A percentile compares a stretch with the other conserved stretches of the same genome.
Evolutionary conservation across 2,797 vertebrate genomes (phyloP).

Genomic region (Melanotaenia boesemani): DNA sequence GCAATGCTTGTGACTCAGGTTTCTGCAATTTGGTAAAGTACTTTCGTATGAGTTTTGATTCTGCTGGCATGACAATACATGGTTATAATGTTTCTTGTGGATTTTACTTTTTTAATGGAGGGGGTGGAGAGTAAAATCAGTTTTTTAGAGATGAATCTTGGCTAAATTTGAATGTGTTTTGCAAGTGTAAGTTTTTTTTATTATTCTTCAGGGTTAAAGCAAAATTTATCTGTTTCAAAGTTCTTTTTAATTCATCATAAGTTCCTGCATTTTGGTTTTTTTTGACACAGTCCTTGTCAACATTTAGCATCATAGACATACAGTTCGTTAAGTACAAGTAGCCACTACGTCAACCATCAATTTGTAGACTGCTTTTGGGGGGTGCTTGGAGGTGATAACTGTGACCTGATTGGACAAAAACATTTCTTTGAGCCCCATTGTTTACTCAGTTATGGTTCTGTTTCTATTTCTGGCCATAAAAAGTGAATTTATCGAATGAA

Average conservation of each 20-base stretch:
- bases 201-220: background rate
- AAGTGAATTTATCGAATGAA: background rate
- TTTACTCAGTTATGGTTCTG: background rate
- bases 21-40: background rate
- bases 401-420: background rate
- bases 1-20: constrained; percentile 20
- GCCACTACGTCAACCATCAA: background rate
- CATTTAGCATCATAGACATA: too few species aligned
- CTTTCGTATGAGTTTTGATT: background rate
- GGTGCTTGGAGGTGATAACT: background rate
- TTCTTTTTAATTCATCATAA: background rate
- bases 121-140: background rate
- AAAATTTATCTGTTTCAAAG: background rate
- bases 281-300: background rate
- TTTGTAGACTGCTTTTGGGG: background rate
- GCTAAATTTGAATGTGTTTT: constrained; percentile 11
- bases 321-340: background rate
- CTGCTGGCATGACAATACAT: background rate
- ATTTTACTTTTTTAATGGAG: background rate
- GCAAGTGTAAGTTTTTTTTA: background rate
- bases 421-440: background rate
- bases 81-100: constrained; percentile 8
- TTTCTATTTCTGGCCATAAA: background rate
- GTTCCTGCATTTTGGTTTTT: background rate
- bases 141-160: background rate